Evolutionary conservation across 2,888 invertebrate genomes (phyloP).

Genomic region (Agrenia bidenticulata): DNA sequence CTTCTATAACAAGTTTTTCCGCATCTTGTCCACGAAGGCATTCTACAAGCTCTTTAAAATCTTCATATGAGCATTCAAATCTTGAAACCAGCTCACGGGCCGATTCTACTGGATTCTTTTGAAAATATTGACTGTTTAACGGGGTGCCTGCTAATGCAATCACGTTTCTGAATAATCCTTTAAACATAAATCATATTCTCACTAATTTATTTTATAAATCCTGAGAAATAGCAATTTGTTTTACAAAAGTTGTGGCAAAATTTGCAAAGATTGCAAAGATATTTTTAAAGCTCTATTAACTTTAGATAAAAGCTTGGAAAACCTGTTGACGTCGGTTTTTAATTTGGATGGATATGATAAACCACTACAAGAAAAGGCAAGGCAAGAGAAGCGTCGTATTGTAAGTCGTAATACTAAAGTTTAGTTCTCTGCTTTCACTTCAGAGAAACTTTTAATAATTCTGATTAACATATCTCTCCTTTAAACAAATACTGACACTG

Average conservation of each 20-base stretch:
- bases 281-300: too few species aligned
- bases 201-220: background rate
- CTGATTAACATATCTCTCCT: background rate
- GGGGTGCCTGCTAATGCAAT: constrained; percentile 53
- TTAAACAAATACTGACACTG: background rate
- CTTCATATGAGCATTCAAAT: constrained; percentile 50
- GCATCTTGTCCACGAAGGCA: constrained; percentile 46
- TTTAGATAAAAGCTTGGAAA: too few species aligned
- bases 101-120: constrained; percentile 52
- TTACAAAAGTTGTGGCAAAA: too few species aligned
- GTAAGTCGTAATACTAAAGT: too few species aligned
- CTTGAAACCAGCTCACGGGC: constrained; percentile 50
- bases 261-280: too few species aligned
- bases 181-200: background rate
- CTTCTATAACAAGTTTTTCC: constrained; percentile 49
- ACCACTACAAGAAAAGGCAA: too few species aligned
- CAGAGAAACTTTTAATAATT: background rate
- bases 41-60: constrained; percentile 42
- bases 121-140: constrained; percentile 53
- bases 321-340: background rate
- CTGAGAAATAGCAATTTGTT: too few species aligned
- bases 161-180: constrained; percentile 52
- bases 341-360: background rate
- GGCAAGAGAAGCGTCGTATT: too few species aligned
- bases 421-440: background rate